These are phyloP conservation scores for Gracilinanus agilis DNA, from an alignment of 2,113 vertebrate genomes.

Conservation along the genomic window DNA sequence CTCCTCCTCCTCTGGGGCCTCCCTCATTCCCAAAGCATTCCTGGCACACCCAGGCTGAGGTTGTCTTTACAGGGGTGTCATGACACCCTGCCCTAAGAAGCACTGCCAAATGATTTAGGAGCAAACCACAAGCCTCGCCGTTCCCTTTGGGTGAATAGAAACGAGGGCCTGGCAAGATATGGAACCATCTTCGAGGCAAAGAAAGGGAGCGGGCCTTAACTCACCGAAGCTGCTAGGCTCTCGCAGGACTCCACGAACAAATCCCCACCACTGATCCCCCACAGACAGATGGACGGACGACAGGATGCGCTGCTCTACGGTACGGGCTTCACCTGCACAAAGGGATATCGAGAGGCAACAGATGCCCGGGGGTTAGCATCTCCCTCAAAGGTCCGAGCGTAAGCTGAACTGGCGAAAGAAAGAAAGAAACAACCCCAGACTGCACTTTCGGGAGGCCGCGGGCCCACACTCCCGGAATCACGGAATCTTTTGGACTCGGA, in stretches of 20 bases:
- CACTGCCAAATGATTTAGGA: conserved; percentile 45
- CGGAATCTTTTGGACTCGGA: neutral
- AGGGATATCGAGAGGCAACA: conserved; percentile 32
- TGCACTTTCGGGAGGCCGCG: neutral
- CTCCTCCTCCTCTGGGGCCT: neutral
- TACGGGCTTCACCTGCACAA: neutral
- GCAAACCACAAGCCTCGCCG: neutral
- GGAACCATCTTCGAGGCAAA: conserved; percentile 32
- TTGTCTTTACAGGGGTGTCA: neutral
- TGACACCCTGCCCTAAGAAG: conserved; percentile 50
- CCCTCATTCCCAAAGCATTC: neutral
- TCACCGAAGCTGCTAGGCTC: conserved; percentile 40
- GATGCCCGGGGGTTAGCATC: neutral
- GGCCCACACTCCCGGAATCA: neutral
- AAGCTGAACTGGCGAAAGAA: neutral
- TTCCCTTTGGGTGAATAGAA: conserved; percentile 17
- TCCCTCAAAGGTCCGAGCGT: neutral
- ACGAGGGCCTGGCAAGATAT: conserved; percentile 27
- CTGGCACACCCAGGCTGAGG: neutral
- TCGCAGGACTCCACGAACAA: conserved; percentile 37
- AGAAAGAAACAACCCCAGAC: too few species aligned
- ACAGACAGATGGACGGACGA: too few species aligned
- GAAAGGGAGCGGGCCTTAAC: conserved; percentile 28
- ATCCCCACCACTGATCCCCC: neutral
- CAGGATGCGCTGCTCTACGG: too few species aligned